phyloP scores from a whole-genome alignment of 2,888 invertebrate species.

The Lampropteryx suffumata region DNA sequence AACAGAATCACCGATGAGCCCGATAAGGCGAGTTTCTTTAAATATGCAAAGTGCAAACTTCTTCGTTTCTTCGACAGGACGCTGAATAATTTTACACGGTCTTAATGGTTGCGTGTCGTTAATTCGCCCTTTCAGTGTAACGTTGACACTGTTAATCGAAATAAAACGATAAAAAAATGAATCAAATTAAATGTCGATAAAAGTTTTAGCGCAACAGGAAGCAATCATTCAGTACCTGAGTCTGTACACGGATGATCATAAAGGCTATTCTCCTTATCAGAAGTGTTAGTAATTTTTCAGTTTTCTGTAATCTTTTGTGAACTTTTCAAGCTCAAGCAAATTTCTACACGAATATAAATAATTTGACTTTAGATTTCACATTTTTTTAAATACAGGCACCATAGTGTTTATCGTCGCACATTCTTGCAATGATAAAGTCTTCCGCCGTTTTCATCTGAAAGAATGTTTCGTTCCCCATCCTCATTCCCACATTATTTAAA shows the following conservation, averaged over 20 bases:
- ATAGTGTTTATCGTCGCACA: no score
- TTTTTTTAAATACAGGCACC: no score
- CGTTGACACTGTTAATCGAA: constrained; percentile 58
- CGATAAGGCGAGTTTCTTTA: constrained; percentile 78
- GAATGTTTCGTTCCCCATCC: constrained; percentile 19
- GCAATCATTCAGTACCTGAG: neutral
- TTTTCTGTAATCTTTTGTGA: no score
- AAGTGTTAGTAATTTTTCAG: no score
- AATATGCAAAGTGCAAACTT: constrained; percentile 81
- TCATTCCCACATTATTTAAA: constrained; percentile 34
- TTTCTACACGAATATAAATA: no score
- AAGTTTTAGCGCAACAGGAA: neutral
- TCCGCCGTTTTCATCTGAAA: constrained; percentile 1
- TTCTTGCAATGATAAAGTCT: constrained; percentile 20
- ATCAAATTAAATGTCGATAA: constrained; percentile 35
- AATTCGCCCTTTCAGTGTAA: constrained; percentile 61
- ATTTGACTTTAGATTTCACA: no score
- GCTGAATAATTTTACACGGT: constrained; percentile 80
- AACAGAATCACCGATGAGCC: constrained; percentile 75
- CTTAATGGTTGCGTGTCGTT: constrained; percentile 76
- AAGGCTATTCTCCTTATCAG: no score
- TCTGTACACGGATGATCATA: no score
- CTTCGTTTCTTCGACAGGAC: constrained; percentile 71
- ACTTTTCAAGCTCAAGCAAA: no score
- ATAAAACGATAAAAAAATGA: constrained; percentile 41